Evolutionary conservation across 2,888 invertebrate genomes (phyloP), one percentile per base, ranked within the genome.

Genomic region (Craniophora ligustri): DNA sequence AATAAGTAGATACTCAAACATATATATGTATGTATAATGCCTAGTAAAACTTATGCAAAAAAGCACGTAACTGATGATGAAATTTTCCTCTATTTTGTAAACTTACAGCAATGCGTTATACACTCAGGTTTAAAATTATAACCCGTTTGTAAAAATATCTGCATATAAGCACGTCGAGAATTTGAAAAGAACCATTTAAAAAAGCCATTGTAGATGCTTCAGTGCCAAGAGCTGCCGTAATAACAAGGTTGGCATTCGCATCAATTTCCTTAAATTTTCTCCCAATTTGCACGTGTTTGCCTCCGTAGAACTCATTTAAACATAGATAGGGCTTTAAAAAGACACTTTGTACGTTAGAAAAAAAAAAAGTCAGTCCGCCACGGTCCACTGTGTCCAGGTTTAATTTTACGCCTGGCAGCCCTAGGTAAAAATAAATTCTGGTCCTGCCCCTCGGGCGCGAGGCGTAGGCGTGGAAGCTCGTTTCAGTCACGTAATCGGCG

Each of bases 371-470:
- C 11, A 45, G 55, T 41, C 36, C 35, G 23, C 44, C 30, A 44
- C 57, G 55, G 42, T 56, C 32, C 47, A 39, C 55, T 71, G 71
- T 62, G 64, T 72, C 57, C 69, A 63, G 56, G 39, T 57, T 63
- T 74, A 75, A 78, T 76, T 76, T 76, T 67, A 76, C 73, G 76
- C 72, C 44, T 72, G 76, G 63, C 54, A 59, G 62, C 64, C 38
- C 56, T 68, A 62, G 66, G 72, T 70, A 69, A 76, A 75, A 78
- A 78, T 78, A 73, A 74, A 72, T 72, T 73, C 53, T 46, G 57
- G 45, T 47, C 34, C 18, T 19, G 59, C 14, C 45, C 19, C 39
- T 39, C 23, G 32, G n/a, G 19, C 23, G 58, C 56, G 56, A 51
- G 51, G 61, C 53, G 62, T 59, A 45, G 54, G 36, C 39, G 41